A percentile compares a stretch with the other conserved stretches of the same genome.
Conservation (phyloP, 2,888 invertebrate genomes). For the Sceliomorpha sp. region DNA sequence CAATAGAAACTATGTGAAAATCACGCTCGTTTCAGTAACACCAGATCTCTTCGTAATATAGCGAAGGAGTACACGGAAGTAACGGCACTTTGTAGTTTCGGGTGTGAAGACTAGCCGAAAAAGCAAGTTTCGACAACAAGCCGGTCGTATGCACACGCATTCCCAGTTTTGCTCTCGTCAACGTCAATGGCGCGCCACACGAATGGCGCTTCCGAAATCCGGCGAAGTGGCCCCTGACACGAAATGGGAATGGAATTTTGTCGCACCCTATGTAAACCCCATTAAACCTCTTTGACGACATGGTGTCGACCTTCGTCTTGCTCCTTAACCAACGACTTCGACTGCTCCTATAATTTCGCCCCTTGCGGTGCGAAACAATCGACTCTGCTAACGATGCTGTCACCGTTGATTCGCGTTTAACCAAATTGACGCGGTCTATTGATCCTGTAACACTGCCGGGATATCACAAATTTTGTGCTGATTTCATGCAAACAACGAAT, state of each 20-base stretch:
- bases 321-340: constrained; percentile 4
- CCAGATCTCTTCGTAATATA: background rate
- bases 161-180: constrained; percentile 13
- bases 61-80: background rate
- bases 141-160: background rate
- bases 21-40: background rate
- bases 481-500: too few species aligned
- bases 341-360: constrained; percentile 46
- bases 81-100: constrained; percentile 16
- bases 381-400: constrained; percentile 10
- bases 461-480: background rate
- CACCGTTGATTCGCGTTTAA: constrained; percentile 23
- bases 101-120: constrained; percentile 12
- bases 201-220: constrained; percentile 24
- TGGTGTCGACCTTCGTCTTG: constrained; percentile 9
- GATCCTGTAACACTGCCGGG: constrained; percentile 19
- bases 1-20: constrained; percentile 8
- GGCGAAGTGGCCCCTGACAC: constrained; percentile 19
- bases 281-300: constrained; percentile 31
- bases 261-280: constrained; percentile 23
- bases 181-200: constrained; percentile 20
- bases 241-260: constrained; percentile 31
- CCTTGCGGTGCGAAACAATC: constrained; percentile 37
- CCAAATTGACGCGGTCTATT: constrained; percentile 31
- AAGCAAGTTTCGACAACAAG: constrained; percentile 13